phyloP scores from a whole-genome alignment of 2,888 invertebrate genomes.

The Diachrysia chrysitis region DNA sequence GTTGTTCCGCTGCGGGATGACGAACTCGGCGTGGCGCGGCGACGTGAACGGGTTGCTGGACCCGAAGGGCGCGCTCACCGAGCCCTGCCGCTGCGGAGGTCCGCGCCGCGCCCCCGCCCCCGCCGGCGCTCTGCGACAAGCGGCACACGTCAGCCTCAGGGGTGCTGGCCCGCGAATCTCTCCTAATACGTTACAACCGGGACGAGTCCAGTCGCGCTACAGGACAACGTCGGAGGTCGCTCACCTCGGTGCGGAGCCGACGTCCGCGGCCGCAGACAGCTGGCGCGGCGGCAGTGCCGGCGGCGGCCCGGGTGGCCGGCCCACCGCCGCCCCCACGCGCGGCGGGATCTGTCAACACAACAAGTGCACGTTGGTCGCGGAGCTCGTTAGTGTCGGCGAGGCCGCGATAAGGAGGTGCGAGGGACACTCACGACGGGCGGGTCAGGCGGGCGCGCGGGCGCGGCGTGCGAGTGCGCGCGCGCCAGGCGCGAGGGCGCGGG shows the following conservation, averaged over 20 bases:
- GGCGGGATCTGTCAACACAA: constrained; percentile 74
- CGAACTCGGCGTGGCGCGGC: constrained; percentile 82
- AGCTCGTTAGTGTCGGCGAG: no score
- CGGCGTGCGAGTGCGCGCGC: constrained; percentile 77
- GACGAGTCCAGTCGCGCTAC: constrained; percentile 18
- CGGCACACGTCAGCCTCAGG: constrained; percentile 43
- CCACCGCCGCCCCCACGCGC: constrained; percentile 61
- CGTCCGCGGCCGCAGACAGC: constrained; percentile 84
- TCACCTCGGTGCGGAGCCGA: constrained; percentile 78
- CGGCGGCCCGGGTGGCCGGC: constrained; percentile 70
- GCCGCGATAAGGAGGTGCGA: neutral
- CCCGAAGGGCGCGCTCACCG: constrained; percentile 74
- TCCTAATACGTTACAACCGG: constrained; percentile 31
- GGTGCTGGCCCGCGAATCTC: constrained; percentile 37
- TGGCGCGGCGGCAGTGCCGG: constrained; percentile 90
- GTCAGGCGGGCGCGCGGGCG: constrained; percentile 71
- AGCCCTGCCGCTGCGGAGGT: constrained; percentile 71
- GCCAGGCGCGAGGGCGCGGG: constrained; percentile 68
- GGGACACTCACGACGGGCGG: constrained; percentile 72
- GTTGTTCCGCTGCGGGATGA: constrained; percentile 82
- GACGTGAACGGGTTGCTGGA: constrained; percentile 80
- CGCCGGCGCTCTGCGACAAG: constrained; percentile 50
- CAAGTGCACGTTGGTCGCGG: neutral
- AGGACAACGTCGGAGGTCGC: constrained; percentile 36
- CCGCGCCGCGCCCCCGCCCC: constrained; percentile 37